Percentiles rank a stretch among this genome's conserved stretches.
Evolutionary conservation across 2,888 invertebrate genomes (phyloP).

Genomic region (Calameuta pallipes): DNA sequence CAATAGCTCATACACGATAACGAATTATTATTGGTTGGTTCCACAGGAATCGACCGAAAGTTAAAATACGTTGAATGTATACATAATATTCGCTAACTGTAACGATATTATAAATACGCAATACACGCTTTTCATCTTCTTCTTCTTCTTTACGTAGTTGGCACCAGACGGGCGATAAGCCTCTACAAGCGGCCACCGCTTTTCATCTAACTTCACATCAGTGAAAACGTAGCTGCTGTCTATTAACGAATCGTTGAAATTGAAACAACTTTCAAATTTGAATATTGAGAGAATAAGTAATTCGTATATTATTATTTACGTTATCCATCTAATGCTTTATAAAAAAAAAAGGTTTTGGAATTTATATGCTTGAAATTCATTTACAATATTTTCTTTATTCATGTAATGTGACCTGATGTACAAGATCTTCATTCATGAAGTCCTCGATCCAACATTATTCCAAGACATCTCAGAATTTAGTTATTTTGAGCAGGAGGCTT

Average conservation of each 20-base stretch:
- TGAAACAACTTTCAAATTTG: slow-evolving; percentile 13
- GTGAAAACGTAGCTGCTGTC: too few relatives aligned
- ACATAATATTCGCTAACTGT: too few relatives aligned
- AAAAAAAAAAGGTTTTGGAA: background rate
- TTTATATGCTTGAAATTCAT: background rate
- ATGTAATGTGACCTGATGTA: background rate
- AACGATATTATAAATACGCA: too few relatives aligned
- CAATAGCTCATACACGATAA: too few relatives aligned
- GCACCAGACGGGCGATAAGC: too few relatives aligned
- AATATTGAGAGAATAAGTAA: background rate
- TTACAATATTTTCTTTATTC: background rate
- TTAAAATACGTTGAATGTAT: too few relatives aligned
- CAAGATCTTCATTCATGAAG: background rate
- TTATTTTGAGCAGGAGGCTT: slow-evolving; percentile 75
- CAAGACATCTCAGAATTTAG: slow-evolving; percentile 23
- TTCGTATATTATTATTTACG: background rate
- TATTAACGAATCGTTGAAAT: background rate
- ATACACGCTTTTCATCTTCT: too few relatives aligned
- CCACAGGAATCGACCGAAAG: too few relatives aligned
- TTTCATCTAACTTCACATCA: too few relatives aligned
- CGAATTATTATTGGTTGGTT: too few relatives aligned
- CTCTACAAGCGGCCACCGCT: too few relatives aligned
- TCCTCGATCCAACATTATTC: background rate
- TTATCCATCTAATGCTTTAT: background rate
- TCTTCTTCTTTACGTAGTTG: too few relatives aligned